Evolutionary conservation across 2,113 vertebrate genomes (phyloP).

Genomic region (Macquaria ambigua): DNA sequence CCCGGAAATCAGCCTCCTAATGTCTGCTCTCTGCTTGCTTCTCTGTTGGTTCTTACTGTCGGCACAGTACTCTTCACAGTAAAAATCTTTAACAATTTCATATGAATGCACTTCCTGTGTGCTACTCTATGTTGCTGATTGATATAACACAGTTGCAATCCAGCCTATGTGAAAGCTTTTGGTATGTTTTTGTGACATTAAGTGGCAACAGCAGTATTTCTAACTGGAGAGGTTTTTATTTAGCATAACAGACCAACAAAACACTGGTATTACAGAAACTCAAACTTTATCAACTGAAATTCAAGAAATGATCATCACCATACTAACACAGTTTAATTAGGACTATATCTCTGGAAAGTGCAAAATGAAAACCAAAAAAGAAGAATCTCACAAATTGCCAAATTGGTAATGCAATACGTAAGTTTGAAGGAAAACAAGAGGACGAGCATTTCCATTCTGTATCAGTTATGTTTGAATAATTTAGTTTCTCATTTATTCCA

Average conservation of each 20-base stretch:
- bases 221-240: background rate
- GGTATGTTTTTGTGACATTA: background rate
- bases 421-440: slow-evolving; percentile 8
- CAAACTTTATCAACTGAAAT: slow-evolving; percentile 24
- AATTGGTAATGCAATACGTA: slow-evolving; percentile 20
- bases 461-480: slow-evolving; percentile 26
- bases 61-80: background rate
- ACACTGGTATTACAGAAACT: background rate
- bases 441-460: slow-evolving; percentile 3
- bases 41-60: background rate
- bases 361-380: background rate
- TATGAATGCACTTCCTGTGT: slow-evolving; percentile 18
- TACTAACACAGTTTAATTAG: slow-evolving; percentile 19
- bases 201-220: background rate
- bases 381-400: background rate
- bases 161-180: slow-evolving; percentile 16
- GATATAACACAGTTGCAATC: background rate
- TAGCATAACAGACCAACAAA: background rate
- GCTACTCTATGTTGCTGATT: background rate
- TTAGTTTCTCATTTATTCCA: slow-evolving; percentile 42
- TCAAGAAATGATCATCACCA: slow-evolving; percentile 5
- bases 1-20: background rate
- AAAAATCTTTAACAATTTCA: slow-evolving; percentile 35
- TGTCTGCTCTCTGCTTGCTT: slow-evolving; percentile 1
- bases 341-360: slow-evolving; percentile 1